Evolutionary conservation across 2,888 invertebrate species (phyloP).

Genomic region (Opisthograptis luteolata): DNA sequence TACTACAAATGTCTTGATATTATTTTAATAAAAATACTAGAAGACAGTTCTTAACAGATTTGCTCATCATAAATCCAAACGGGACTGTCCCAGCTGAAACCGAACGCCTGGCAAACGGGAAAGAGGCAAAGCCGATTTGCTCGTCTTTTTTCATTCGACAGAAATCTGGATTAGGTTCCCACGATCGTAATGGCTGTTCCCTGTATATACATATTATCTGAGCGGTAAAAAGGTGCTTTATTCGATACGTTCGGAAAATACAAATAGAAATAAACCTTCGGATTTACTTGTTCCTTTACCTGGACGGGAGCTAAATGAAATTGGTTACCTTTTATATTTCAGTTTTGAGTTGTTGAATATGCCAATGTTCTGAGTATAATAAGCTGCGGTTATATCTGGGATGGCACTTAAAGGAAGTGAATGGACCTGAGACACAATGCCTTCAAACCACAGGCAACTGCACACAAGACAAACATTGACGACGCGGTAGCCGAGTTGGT

Average conservation of each 20-base stretch:
- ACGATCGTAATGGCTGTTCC: slow-evolving; percentile 18
- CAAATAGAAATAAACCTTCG: slow-evolving; percentile 3
- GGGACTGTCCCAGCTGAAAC: neutral
- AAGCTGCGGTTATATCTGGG: too few relatives aligned
- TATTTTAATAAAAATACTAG: too few relatives aligned
- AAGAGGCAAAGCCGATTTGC: slow-evolving; percentile 16
- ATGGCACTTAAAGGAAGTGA: too few relatives aligned
- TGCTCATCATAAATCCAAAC: too few relatives aligned
- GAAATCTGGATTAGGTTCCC: slow-evolving; percentile 27
- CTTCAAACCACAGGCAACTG: too few relatives aligned
- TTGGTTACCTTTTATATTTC: neutral
- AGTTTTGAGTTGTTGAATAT: neutral
- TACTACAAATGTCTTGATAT: too few relatives aligned
- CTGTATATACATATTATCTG: slow-evolving; percentile 13
- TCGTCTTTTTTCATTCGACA: slow-evolving; percentile 13
- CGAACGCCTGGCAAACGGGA: neutral
- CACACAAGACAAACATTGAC: too few relatives aligned
- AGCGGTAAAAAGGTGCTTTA: slow-evolving; percentile 10
- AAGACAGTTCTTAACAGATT: too few relatives aligned
- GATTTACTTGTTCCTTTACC: neutral
- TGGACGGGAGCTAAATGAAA: neutral
- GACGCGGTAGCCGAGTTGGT: too few relatives aligned
- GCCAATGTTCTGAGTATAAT: too few relatives aligned
- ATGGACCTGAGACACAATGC: too few relatives aligned
- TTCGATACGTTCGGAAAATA: slow-evolving; percentile 8